Percentiles rank a stretch among this genome's conserved stretches.
phyloP scores from a whole-genome alignment of 2,888 invertebrate genomes.

The Oconnorella tubifera region DNA sequence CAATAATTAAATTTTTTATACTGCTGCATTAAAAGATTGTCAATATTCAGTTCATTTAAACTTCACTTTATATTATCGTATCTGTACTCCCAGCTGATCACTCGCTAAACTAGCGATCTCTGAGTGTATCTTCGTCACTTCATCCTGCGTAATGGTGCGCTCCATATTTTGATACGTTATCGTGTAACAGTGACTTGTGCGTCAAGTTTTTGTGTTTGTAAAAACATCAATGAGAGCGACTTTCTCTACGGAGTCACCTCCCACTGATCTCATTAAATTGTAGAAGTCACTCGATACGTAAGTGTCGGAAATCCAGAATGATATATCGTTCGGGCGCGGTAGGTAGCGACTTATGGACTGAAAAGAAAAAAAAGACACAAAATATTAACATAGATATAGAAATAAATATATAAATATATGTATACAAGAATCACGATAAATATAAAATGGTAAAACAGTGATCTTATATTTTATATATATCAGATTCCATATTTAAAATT shows the following conservation, averaged over 20 bases:
- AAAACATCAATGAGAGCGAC: conserved; percentile 82
- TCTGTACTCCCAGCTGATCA: conserved; percentile 58
- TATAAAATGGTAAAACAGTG: too few species aligned
- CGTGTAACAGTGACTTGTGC: conserved; percentile 81
- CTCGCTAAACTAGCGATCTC: conserved; percentile 66
- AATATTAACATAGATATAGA: too few species aligned
- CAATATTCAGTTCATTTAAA: too few species aligned
- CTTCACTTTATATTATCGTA: too few species aligned
- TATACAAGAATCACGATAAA: too few species aligned
- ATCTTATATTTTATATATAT: too few species aligned
- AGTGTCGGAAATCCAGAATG: conserved; percentile 85
- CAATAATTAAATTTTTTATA: not conserved
- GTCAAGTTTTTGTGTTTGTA: conserved; percentile 75
- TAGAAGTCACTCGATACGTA: conserved; percentile 62
- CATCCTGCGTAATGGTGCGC: conserved; percentile 76
- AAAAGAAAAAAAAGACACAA: conserved; percentile 35
- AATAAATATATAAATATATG: too few species aligned
- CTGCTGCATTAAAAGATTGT: too few species aligned
- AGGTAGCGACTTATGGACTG: conserved; percentile 78
- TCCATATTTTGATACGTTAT: conserved; percentile 92
- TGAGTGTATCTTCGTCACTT: conserved; percentile 80
- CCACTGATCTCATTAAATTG: conserved; percentile 81
- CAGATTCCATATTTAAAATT: too few species aligned
- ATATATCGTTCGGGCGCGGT: conserved; percentile 83
- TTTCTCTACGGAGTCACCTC: conserved; percentile 91